Base-by-base conservation (phyloP, 2,888 invertebrate species). In the Idaea aversata region DNA sequence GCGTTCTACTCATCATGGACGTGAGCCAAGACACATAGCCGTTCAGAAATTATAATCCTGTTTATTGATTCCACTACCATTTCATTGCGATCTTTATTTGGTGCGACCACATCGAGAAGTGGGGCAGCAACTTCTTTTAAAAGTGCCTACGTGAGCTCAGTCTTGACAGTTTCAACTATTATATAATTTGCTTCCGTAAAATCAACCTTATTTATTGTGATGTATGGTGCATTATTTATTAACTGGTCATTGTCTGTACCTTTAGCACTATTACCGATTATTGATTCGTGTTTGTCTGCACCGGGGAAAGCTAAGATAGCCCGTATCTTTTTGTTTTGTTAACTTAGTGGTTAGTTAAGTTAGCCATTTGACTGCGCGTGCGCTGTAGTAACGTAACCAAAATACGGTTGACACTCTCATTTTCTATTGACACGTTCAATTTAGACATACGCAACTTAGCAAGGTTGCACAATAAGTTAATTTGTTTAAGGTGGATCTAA, bases 221-320 rank as follows among this genome's bases (percentile, higher is more conserved):
- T 63, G 68, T 78, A 81, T 72, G 73, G 80, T 79, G 72, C 67
- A 80, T 70, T 75, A 75, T 83, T 67, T 74, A 57, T 63, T 71
- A 68, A 15, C n/a, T 47, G 47, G 0, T 15, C 66, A 62, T 60
- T 15, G 61, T 60, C 47, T 64, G 35, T 65, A 34, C 59, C 64
- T 67, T 62, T 34, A 67, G 66, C 65, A 66, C 67, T 68, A 69
- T 69, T 65, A 65, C 66, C 62, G 57, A 68, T 82, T 81, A 85
- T 86, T 80, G 83, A 85, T 85, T 80, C 74, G 75, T 73, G 65
- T 75, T 71, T 76, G 81, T 75, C 79, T 72, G 72, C 73, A 72
- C 68, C 72, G 80, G 89, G 86, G 91, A 91, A 91, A 91, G 91
- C 86, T 80, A 75, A 80, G 81, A 81, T 81, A 70, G 77, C 69